Evolutionary conservation across 2,888 invertebrate genomes (phyloP).

Genomic region (Phalangium opilio): DNA sequence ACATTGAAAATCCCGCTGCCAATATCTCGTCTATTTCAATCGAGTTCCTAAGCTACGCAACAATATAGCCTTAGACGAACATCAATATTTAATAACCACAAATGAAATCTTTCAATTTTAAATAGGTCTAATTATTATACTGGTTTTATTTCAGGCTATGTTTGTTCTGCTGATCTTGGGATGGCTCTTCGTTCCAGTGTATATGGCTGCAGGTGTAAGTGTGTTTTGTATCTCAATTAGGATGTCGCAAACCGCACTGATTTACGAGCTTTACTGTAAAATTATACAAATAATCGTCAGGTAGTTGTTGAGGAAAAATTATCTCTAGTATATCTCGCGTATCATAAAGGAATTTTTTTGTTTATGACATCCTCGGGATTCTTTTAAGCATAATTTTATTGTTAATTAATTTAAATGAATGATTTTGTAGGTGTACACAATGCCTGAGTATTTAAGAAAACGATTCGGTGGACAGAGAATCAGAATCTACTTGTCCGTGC

Average conservation of each 20-base stretch:
- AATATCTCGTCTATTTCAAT: not conserved
- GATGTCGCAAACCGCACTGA: too few relatives aligned
- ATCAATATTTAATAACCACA: not conserved
- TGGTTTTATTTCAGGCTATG: constrained; percentile 34
- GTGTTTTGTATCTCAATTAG: not conserved
- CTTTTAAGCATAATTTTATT: too few relatives aligned
- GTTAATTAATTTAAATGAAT: too few relatives aligned
- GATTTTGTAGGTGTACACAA: constrained; percentile 34
- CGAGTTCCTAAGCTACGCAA: not conserved
- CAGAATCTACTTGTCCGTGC: constrained; percentile 37
- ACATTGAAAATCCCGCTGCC: too few relatives aligned
- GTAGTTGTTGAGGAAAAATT: too few relatives aligned
- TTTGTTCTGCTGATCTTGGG: constrained; percentile 37
- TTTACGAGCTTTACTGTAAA: too few relatives aligned
- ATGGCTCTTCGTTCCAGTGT: constrained; percentile 40
- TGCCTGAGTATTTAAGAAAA: constrained; percentile 40
- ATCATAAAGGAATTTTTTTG: too few relatives aligned
- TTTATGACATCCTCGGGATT: too few relatives aligned
- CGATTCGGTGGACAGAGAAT: constrained; percentile 40
- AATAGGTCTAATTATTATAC: too few relatives aligned
- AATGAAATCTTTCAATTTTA: too few relatives aligned
- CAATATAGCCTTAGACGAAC: not conserved
- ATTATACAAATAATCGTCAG: too few relatives aligned
- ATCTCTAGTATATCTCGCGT: too few relatives aligned
- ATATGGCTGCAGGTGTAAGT: constrained; percentile 35